Conservation (phyloP, 2,888 invertebrate species). For the Seladonia tumulorum region DNA sequence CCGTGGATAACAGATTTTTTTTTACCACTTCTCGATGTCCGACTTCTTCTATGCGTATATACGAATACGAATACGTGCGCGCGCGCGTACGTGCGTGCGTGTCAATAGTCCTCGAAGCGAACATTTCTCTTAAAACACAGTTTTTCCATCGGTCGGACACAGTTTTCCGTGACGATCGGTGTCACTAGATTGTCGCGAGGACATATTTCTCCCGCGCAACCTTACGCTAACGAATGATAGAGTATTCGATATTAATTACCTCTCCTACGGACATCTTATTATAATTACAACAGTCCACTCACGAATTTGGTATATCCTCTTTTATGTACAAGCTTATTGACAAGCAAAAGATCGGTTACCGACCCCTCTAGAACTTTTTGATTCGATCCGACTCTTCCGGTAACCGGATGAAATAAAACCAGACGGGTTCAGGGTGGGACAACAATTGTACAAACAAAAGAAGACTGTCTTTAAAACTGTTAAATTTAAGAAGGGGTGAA, state of each 20-base stretch:
- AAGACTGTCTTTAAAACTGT: slow-evolving; percentile 19
- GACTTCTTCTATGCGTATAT: neutral
- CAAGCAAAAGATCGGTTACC: slow-evolving; percentile 47
- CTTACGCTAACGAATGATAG: slow-evolving; percentile 69
- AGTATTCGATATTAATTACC: slow-evolving; percentile 61
- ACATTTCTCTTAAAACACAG: slow-evolving; percentile 1
- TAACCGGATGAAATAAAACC: slow-evolving; percentile 34
- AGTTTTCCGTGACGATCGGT: neutral
- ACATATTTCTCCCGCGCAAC: slow-evolving; percentile 3
- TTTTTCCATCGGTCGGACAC: neutral
- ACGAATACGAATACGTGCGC: neutral
- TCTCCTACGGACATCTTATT: slow-evolving; percentile 65
- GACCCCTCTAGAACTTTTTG: slow-evolving; percentile 52
- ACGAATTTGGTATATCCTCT: slow-evolving; percentile 78
- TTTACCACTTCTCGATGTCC: neutral
- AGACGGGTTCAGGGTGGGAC: neutral
- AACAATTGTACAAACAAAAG: neutral
- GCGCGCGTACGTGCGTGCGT: neutral
- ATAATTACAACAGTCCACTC: slow-evolving; percentile 71
- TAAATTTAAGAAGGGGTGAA: neutral
- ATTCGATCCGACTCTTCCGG: slow-evolving; percentile 62
- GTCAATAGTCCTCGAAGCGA: neutral
- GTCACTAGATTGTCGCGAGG: neutral
- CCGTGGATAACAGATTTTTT: slow-evolving; percentile 9
- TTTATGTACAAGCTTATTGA: slow-evolving; percentile 69